phyloP scores from a whole-genome alignment of 2,113 vertebrate species.

The Urocolius indicus region DNA sequence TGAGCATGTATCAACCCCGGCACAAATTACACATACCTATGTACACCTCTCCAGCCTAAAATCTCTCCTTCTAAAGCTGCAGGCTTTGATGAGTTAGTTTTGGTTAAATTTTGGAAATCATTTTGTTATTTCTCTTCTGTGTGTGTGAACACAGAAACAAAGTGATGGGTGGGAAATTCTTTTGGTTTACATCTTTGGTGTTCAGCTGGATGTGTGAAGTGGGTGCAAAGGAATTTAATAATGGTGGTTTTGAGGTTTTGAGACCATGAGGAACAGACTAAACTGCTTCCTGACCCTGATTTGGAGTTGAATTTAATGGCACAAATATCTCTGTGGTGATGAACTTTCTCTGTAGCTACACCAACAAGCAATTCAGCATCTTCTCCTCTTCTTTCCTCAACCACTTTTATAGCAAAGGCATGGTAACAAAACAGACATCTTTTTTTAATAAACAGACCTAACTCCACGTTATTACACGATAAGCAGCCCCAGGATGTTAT shows the following conservation, averaged over 20 bases:
- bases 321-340: neutral
- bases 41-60: neutral
- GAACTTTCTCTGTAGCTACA: neutral
- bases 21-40: accelerated
- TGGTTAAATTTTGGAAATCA: neutral
- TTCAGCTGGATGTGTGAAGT: slow-evolving; percentile 32
- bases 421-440: slow-evolving; percentile 10
- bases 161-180: slow-evolving; percentile 23
- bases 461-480: neutral
- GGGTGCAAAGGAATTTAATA: slow-evolving; percentile 46
- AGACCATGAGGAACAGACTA: slow-evolving; percentile 12
- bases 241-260: slow-evolving; percentile 33
- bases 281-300: slow-evolving; percentile 8
- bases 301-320: neutral
- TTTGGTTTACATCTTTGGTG: neutral
- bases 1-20: neutral
- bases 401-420: neutral
- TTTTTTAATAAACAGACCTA: slow-evolving; percentile 44
- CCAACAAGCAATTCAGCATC: neutral
- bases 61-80: neutral
- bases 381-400: neutral
- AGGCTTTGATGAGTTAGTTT: neutral
- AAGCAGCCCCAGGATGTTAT: slow-evolving; percentile 14
- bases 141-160: neutral
- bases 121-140: neutral